Evolutionary conservation across 2,888 invertebrate genomes (phyloP).

Genomic region (Eulithis prunata): DNA sequence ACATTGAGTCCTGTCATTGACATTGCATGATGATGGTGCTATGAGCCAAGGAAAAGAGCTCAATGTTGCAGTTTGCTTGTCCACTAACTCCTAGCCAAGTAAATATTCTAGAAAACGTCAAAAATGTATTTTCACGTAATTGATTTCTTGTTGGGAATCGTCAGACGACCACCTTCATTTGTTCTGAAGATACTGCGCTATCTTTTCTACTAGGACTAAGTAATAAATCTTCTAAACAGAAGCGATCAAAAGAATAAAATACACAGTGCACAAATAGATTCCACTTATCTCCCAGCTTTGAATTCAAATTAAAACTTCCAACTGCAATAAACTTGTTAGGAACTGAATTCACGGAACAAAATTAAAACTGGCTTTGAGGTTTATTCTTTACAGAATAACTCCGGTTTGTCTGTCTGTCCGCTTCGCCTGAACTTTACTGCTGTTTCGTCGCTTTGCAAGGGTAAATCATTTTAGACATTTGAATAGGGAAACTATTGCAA

Average conservation of each 20-base stretch:
- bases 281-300: neutral
- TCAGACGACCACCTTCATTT: no score
- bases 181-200: no score
- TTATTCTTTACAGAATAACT: conserved; percentile 19
- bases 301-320: conserved; percentile 16
- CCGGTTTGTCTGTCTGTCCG: neutral
- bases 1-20: conserved; percentile 7
- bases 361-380: conserved; percentile 13
- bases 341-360: conserved; percentile 14
- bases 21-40: neutral
- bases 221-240: no score
- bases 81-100: no score
- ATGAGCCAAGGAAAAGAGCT: no score
- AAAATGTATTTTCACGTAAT: no score
- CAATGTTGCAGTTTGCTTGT: no score
- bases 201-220: no score
- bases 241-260: no score
- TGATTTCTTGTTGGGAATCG: no score
- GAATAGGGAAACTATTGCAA: neutral
- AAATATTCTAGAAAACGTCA: no score
- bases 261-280: no score
- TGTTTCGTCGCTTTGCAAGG: conserved; percentile 11
- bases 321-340: conserved; percentile 18
- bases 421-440: conserved; percentile 11
- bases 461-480: conserved; percentile 10